Percentiles rank a stretch among this genome's conserved stretches.
These are phyloP conservation scores for Pogonomyrmex barbatus DNA, from an alignment of 1,140 invertebrate genomes.

Conservation along the genomic window DNA sequence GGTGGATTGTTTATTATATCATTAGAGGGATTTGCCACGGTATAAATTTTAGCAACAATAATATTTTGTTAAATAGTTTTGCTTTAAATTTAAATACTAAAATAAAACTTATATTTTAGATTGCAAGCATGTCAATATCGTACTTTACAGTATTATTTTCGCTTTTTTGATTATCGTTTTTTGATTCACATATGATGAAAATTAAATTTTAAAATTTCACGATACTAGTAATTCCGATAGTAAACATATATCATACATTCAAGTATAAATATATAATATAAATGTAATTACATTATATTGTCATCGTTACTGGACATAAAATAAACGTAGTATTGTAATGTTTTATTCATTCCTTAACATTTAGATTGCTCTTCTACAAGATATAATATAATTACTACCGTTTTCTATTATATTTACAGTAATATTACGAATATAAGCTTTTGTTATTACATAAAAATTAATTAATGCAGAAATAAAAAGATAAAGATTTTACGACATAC, in stretches of 20 bases:
- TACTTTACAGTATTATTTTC: constrained; percentile 19
- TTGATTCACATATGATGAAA: neutral
- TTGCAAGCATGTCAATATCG: constrained; percentile 4
- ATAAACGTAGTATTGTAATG: neutral
- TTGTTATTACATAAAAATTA: neutral
- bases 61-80: neutral
- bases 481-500: neutral
- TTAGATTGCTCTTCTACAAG: neutral
- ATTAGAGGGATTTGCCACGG: constrained; percentile 60
- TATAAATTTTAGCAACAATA: constrained; percentile 35
- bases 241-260: neutral
- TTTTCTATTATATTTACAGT: neutral
- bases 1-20: constrained; percentile 54
- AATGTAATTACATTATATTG: neutral
- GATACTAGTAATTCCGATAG: neutral
- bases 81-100: neutral
- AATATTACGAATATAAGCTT: neutral
- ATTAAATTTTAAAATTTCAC: neutral
- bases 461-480: neutral
- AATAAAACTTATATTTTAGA: constrained; percentile 8
- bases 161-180: no score
- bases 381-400: neutral
- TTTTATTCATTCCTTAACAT: neutral
- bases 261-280: constrained; percentile 14
- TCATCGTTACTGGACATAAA: neutral